Conservation (phyloP, 2,797 vertebrate genomes). For the Hypotaenidia okinawae region DNA sequence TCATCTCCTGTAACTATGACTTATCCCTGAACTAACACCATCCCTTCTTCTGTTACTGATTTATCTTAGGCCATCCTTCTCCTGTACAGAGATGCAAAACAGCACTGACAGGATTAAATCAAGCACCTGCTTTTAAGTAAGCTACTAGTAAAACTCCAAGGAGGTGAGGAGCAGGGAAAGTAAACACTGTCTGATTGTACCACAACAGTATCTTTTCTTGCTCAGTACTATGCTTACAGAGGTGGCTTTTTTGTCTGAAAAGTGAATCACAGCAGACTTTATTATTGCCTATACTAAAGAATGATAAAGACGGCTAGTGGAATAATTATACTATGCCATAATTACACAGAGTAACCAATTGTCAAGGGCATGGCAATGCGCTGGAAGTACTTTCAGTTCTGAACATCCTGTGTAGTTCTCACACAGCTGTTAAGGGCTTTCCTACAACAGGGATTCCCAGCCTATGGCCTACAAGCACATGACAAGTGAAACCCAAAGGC, state of each 20-base stretch:
- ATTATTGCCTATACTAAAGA: not conserved
- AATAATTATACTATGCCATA: not conserved
- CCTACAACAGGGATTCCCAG: not conserved
- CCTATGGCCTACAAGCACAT: rapidly evolving
- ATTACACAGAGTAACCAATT: not conserved
- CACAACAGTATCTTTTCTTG: not conserved
- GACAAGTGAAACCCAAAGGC: not conserved
- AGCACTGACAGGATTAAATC: not conserved
- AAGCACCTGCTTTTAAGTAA: constrained; percentile 5
- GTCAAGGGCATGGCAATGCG: not conserved
- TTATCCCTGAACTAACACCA: not conserved
- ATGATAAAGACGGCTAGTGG: not conserved
- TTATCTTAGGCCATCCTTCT: not conserved
- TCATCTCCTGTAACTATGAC: not conserved
- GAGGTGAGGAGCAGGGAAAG: not conserved
- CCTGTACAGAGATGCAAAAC: not conserved
- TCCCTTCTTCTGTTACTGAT: not conserved
- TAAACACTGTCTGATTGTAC: not conserved
- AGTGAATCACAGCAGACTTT: not conserved
- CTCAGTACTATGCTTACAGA: not conserved
- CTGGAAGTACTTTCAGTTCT: not conserved
- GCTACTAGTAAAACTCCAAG: not conserved
- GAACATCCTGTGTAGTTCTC: not conserved
- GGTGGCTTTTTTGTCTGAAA: not conserved
- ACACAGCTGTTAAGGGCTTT: not conserved